Evolutionary conservation across 1,140 invertebrate genomes (phyloP).

Genomic region (Cotesia typhae): DNA sequence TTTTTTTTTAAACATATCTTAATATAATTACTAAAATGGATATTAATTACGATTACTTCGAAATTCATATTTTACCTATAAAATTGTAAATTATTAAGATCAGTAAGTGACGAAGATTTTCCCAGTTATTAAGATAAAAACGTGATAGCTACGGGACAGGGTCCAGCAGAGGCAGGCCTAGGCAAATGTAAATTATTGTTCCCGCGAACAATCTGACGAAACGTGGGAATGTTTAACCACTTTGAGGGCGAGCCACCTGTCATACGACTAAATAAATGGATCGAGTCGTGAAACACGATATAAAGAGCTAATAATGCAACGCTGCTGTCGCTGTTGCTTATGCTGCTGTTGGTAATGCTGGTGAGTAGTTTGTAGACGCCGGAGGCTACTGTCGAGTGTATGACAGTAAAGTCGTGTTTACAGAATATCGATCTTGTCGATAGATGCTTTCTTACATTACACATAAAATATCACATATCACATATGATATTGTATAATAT

Average conservation of each 20-base stretch:
- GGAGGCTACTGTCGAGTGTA: constrained; percentile 28
- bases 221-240: constrained; percentile 55
- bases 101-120: neutral
- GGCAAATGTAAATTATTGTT: constrained; percentile 48
- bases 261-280: constrained; percentile 55
- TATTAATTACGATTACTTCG: too few species aligned
- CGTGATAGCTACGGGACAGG: constrained; percentile 29
- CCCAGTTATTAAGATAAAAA: constrained; percentile 10
- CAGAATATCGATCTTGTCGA: constrained; percentile 27
- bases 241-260: constrained; percentile 41
- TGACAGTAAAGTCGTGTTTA: constrained; percentile 19
- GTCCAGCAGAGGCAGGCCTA: neutral
- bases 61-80: too few species aligned
- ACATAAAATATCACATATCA: neutral
- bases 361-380: constrained; percentile 29
- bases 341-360: neutral
- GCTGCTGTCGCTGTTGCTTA: neutral
- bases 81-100: too few species aligned
- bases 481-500: neutral
- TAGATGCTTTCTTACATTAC: constrained; percentile 15
- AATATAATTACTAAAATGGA: too few species aligned
- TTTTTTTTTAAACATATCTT: too few species aligned
- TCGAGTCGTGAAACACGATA: constrained; percentile 53
- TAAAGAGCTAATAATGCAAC: constrained; percentile 50
- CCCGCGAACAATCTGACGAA: constrained; percentile 50